phyloP scores from a whole-genome alignment of 2,888 invertebrate genomes.

The Hololepta plana region DNA sequence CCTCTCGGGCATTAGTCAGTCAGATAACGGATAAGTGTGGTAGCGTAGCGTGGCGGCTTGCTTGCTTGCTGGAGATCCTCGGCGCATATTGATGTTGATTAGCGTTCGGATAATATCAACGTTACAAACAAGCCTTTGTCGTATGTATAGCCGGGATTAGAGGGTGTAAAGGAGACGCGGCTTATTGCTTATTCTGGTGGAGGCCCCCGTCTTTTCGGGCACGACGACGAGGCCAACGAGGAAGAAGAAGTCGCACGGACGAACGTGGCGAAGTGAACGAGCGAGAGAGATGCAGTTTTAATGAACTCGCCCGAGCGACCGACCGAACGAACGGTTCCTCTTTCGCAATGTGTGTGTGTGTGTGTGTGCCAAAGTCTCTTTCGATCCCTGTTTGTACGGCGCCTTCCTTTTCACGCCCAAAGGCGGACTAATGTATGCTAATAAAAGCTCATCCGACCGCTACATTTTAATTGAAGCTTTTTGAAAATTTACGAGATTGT shows the following conservation, averaged over 20 bases:
- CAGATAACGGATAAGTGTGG: no score
- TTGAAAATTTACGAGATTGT: no score
- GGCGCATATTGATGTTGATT: constrained; percentile 18
- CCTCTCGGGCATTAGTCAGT: no score
- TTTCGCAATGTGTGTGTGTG: not conserved
- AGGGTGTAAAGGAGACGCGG: constrained; percentile 18
- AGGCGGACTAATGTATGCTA: constrained; percentile 16
- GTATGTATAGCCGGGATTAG: constrained; percentile 18
- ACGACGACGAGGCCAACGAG: no score
- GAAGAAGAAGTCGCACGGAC: no score
- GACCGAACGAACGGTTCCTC: constrained; percentile 1
- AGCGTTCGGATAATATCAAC: constrained; percentile 16
- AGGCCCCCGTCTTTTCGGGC: no score
- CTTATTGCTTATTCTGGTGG: constrained; percentile 20
- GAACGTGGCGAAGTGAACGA: no score
- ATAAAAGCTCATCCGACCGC: constrained; percentile 16
- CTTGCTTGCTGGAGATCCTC: no score
- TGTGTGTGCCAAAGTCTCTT: not conserved
- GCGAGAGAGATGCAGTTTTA: no score
- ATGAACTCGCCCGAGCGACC: constrained; percentile 13
- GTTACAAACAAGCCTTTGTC: constrained; percentile 19
- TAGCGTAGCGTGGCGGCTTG: no score
- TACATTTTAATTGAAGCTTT: constrained; percentile 17
- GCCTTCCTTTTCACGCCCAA: constrained; percentile 13
- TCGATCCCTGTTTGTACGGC: constrained; percentile 10